A percentile compares a stretch with the other conserved stretches of the same genome.
phyloP scores from a whole-genome alignment of 2,113 vertebrate genomes.

The Dolichotis patagonum region DNA sequence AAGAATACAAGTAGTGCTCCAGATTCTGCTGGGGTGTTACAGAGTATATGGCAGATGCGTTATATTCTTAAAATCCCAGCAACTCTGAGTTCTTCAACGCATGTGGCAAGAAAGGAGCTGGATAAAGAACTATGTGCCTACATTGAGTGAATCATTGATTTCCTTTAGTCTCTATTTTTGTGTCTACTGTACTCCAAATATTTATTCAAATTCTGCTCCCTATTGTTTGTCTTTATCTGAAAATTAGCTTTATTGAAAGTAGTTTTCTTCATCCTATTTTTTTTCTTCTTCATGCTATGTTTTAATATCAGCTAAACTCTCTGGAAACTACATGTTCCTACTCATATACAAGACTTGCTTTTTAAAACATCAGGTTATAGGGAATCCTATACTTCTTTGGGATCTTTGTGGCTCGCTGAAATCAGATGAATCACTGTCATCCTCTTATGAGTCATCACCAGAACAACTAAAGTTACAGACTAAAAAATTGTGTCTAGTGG shows the following conservation, averaged over 20 bases:
- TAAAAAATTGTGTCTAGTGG: conserved; percentile 51
- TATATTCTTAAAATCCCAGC: conserved; percentile 34
- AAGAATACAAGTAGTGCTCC: neutral
- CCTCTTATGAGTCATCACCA: conserved; percentile 74
- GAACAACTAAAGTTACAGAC: conserved; percentile 61
- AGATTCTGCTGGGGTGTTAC: neutral
- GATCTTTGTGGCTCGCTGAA: conserved; percentile 56
- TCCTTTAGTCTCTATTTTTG: neutral
- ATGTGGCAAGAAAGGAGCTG: neutral
- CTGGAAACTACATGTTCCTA: conserved; percentile 25
- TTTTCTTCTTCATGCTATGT: neutral
- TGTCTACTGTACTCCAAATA: conserved; percentile 10
- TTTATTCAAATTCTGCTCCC: neutral
- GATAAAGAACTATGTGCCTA: neutral
- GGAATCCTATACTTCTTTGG: conserved; percentile 50
- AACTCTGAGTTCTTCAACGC: conserved; percentile 51
- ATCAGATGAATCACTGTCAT: conserved; percentile 76
- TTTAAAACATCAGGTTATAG: conserved; percentile 39
- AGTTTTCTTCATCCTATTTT: neutral
- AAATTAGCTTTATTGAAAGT: conserved; percentile 8
- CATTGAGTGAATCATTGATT: conserved; percentile 48
- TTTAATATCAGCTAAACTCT: conserved; percentile 47
- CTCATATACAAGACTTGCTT: conserved; percentile 54
- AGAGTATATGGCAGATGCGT: neutral
- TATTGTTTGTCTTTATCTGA: neutral